Evolutionary conservation across 2,797 vertebrate species (phyloP).

Genomic region (Hemibagrus guttatus): DNA sequence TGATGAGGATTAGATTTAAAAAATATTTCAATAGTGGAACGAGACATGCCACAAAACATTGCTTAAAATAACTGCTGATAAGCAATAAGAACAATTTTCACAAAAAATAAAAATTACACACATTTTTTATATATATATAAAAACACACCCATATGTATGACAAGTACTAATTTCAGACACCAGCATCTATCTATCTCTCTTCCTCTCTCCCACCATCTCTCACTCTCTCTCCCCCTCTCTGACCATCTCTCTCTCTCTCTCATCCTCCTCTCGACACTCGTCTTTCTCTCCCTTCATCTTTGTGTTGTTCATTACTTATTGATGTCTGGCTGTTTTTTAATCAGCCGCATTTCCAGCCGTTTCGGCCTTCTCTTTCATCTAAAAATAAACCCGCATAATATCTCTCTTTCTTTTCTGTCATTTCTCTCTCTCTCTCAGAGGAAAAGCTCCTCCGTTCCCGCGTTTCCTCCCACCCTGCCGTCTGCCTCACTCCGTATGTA

Average conservation of each 20-base stretch:
- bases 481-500: slow-evolving; percentile 37
- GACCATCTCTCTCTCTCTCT: slow-evolving; percentile 42
- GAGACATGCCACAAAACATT: no score
- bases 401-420: slow-evolving; percentile 14
- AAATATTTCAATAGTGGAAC: no score
- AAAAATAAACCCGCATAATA: slow-evolving; percentile 53
- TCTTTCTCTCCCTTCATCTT: slow-evolving; percentile 58
- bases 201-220: no score
- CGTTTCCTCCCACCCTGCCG: slow-evolving; percentile 8
- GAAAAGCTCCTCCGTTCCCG: slow-evolving; percentile 35
- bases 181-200: no score
- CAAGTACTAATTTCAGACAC: not conserved
- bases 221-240: not conserved
- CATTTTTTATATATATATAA: not conserved
- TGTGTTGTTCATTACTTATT: slow-evolving; percentile 58
- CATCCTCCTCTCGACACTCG: slow-evolving; percentile 56
- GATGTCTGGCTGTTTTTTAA: slow-evolving; percentile 60
- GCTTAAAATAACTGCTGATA: no score
- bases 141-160: not conserved
- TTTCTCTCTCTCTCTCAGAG: slow-evolving; percentile 11
- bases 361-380: slow-evolving; percentile 59
- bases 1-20: no score
- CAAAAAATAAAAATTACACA: no score
- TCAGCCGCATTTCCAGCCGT: slow-evolving; percentile 51
- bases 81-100: no score